These are phyloP conservation scores for Dendrocincla fuliginosa DNA, from an alignment of 2,797 vertebrate species.

Conservation along the genomic window DNA sequence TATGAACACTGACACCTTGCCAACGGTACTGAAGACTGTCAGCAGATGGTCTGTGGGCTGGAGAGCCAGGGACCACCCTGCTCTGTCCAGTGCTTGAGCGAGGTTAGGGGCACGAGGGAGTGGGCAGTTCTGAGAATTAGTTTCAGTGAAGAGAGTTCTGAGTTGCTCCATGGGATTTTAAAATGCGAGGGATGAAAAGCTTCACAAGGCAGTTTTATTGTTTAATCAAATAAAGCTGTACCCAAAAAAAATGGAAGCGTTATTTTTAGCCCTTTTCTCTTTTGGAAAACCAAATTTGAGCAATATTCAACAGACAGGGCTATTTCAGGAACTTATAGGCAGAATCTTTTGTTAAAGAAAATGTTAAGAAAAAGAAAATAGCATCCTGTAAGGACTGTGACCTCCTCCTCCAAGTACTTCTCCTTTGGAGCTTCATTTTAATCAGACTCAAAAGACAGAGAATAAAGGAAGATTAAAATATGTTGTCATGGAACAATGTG, in stretches of 20 bases:
- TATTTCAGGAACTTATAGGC: neutral
- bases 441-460: neutral
- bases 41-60: neutral
- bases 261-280: neutral
- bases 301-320: neutral
- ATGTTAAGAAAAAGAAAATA: neutral
- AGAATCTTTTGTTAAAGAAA: neutral
- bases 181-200: neutral
- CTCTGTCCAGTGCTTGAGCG: neutral
- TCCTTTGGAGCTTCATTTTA: neutral
- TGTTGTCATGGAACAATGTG: neutral
- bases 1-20: neutral
- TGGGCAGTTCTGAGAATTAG: neutral
- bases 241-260: neutral
- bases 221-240: neutral
- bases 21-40: neutral
- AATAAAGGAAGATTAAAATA: neutral
- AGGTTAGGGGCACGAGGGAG: neutral
- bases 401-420: neutral
- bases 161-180: neutral
- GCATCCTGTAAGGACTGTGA: neutral
- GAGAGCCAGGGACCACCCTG: neutral
- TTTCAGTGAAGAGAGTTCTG: neutral
- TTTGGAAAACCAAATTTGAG: neutral
- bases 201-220: neutral